These are phyloP conservation scores for Vireo griseus DNA, from an alignment of 2,797 vertebrate species.

Conservation along the genomic window DNA sequence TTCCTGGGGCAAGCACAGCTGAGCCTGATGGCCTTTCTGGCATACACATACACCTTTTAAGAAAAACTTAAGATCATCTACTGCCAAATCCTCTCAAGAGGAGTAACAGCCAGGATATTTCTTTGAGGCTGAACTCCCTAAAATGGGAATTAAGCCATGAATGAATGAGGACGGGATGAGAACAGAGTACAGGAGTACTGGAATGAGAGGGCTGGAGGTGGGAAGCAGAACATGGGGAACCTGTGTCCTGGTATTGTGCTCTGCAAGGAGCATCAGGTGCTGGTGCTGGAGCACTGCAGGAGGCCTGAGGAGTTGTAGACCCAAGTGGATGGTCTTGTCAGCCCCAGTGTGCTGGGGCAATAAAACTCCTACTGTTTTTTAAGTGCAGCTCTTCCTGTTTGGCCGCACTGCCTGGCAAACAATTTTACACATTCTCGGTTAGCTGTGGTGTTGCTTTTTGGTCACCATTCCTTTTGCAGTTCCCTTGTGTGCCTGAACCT, in stretches of 20 bases:
- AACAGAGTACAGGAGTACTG: neutral
- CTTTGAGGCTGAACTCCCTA: neutral
- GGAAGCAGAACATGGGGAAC: neutral
- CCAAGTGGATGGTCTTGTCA: neutral
- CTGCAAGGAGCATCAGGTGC: neutral
- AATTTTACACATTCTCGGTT: neutral
- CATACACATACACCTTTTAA: neutral
- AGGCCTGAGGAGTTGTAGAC: neutral
- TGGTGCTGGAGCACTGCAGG: neutral
- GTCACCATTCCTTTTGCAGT: neutral
- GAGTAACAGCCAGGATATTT: neutral
- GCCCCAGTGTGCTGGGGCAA: neutral
- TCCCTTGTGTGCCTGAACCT: neutral
- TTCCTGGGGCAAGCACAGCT: neutral
- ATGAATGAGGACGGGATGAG: neutral
- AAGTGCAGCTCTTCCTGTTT: neutral
- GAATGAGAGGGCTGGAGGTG: rapidly evolving
- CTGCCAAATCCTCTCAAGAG: neutral
- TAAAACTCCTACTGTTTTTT: neutral
- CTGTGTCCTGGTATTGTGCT: neutral
- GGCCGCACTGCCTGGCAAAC: neutral
- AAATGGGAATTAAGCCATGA: rapidly evolving
- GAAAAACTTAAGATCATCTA: neutral
- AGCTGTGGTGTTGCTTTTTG: neutral
- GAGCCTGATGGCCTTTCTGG: neutral